Base-by-base conservation (phyloP, 2,113 vertebrate genomes). In the Todiramphus saurophagus region DNA sequence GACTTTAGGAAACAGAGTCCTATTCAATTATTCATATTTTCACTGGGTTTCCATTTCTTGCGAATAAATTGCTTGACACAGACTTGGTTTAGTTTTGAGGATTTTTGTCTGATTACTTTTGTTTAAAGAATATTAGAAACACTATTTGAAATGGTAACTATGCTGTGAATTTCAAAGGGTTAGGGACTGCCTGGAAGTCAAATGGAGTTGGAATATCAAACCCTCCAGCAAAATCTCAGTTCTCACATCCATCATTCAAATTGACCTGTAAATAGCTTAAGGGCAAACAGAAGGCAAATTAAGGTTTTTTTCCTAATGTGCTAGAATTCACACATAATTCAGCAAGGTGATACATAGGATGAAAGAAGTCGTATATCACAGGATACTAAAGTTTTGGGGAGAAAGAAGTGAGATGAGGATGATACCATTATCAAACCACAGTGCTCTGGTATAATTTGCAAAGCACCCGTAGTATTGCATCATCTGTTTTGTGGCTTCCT, bases 11-110 rank as follows among this genome's bases (percentile, higher is more conserved):
- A 95, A 94, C 48, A 89, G 77, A 84, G 41, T 80, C 55, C 82
- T 73, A 24, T 53, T 97, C 82, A 96, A 93, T 97, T 97, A 97
- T 96, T 97, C 93, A 86, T 96, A 66, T 90, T 94, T 96, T 91
- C 64, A 51, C 86, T 94, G 19, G 5, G n/a, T 93, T 96, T 95
- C 81, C 33, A 27, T 79, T 97, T 76, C 83, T 89, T 81, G 62
- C 94, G 72, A 94, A 76, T 88, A 82, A 91, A 79, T 96, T 91
- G 39, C 39, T 94, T 91, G 92, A 91, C 62, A 74, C 56, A 24
- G 56, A 20, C 70, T 79, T 30, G 50, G 58, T 94, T 93, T 84
- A 51, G 64, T 87, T 83, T 92, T 74, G 63, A 80, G 50, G n/a
- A 16, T 56, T 79, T 78, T 46, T 70, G 9, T 70, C 25, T 74